Conservation (phyloP, 1,140 invertebrate species). For the Trichomalopsis sarcophagae region DNA sequence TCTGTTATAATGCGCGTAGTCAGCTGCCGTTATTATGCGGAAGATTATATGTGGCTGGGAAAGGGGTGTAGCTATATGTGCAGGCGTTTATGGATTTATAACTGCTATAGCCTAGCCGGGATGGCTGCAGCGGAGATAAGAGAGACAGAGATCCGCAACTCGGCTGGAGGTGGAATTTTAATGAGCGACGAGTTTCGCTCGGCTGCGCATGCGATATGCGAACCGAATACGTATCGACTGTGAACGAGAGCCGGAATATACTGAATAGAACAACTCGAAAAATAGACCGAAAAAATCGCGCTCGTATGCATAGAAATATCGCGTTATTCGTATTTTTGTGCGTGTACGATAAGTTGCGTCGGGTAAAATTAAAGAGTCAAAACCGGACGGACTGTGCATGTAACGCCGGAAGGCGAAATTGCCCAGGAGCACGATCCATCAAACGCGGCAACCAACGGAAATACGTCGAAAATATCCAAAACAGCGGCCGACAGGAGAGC, state of each 20-base stretch:
- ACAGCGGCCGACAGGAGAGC: not conserved
- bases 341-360: too few relatives aligned
- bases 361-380: too few relatives aligned
- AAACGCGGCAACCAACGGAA: not conserved
- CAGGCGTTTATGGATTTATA: not conserved
- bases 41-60: not conserved
- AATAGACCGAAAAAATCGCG: too few relatives aligned
- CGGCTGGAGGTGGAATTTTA: not conserved
- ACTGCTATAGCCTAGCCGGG: not conserved
- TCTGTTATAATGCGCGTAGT: constrained; percentile 44
- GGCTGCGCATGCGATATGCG: too few relatives aligned
- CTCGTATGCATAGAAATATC: too few relatives aligned
- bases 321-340: too few relatives aligned
- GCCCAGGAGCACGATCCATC: not conserved
- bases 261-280: too few relatives aligned
- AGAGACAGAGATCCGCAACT: not conserved
- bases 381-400: too few relatives aligned
- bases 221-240: too few relatives aligned
- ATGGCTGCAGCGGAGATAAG: not conserved
- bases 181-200: not conserved
- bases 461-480: not conserved
- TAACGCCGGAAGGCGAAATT: too few relatives aligned
- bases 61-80: not conserved
- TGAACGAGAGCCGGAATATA: too few relatives aligned
- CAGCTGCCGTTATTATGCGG: constrained; percentile 19